Base-by-base conservation (phyloP, 2,888 invertebrate genomes). In the Drosophila melanosoma region DNA sequence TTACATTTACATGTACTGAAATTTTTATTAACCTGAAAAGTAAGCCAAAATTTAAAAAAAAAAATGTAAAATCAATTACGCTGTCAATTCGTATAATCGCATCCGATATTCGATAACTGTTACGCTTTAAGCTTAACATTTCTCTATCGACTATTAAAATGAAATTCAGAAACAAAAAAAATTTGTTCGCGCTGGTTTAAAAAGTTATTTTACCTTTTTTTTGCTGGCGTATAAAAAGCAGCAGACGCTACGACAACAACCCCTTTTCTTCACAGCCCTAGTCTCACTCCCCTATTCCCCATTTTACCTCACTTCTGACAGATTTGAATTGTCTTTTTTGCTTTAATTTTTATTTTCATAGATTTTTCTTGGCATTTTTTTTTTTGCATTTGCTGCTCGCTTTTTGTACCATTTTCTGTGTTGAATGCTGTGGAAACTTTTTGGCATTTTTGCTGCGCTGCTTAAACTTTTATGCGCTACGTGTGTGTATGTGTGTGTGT, bases 361-460 rank as follows among this genome's bases (percentile, higher is more conserved):
- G 90, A 89, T 87, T 83, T 86, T 82, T 79, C 76, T 79, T 76
- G 79, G 68, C 49, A 62, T 42, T 48, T 65, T n/a, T n/a, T 23
- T 60, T 59, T 66, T 69, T 68, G 45, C 63, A 53, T 54, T 67
- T 82, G 61, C 60, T 64, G 60, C 69, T 73, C 71, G 76, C 81
- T 73, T 79, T 89, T 83, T 76, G 56, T 74, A 73, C 72, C 74
- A 81, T 80, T 86, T 79, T 84, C 66, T 84, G 76, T 81, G 77
- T 89, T 79, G 76, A 79, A 74, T 84, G 82, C 76, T 79, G 87
- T 85, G 81, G 85, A 90, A 88, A 86, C 87, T 88, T 87, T 87
- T 87, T 90, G 88, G 87, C 89, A 86, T 87, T 87, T 90, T 90
- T 84, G 84, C 89, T 72, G 84, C 89, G 87, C 89, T 90, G 90